Base-by-base conservation (phyloP, 2,888 invertebrate genomes). In the Dinocampus coccinellae region DNA sequence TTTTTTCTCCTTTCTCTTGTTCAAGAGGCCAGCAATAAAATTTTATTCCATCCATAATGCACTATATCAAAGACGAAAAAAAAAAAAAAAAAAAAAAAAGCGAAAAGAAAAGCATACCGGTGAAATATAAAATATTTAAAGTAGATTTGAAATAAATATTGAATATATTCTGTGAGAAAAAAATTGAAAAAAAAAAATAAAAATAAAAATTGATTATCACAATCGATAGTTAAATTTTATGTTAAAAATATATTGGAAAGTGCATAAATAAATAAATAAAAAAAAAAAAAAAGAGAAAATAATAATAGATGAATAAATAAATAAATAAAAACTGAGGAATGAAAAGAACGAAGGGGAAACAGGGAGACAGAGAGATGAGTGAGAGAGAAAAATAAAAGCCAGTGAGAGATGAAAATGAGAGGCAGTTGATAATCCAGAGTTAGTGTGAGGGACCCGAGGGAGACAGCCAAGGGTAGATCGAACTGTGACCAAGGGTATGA, bases 401-500 rank as follows among this genome's bases (percentile, higher is more conserved):
- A n/a, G n/a, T n/a, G 66, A 11, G 34, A 52, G 39, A 69, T 34
- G 33, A 24, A 60, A 58, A 58, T 55, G 66, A 69, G 57, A 47
- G 70, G 60, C 74, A 81, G 82, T 83, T 83, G 79, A 82, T 84
- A 82, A 83, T 82, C 79, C 79, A 65, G 63, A 76, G 13, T 55
- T 57, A 73, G 75, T 70, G 69, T 60, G n/a, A n/a, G n/a, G 71
- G 73, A 63, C 74, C 26, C 70, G 61, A 62, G 76, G 70, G 75
- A 67, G 47, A 36, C 55, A 52, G 67, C 73, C 55, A 60, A 73
- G 74, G 75, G 75, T 75, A 75, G 75, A 75, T 73, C 76, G 71
- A 75, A 73, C 73, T 78, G 69, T 79, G 75, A 72, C 75, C 76
- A 74, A 78, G 81, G 80, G 82, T 75, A 71, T n/a, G n/a, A 73